Evolutionary conservation across 2,113 vertebrate genomes (phyloP), one percentile per base, ranked within the genome.

Genomic region (Cichladusa arquata): DNA sequence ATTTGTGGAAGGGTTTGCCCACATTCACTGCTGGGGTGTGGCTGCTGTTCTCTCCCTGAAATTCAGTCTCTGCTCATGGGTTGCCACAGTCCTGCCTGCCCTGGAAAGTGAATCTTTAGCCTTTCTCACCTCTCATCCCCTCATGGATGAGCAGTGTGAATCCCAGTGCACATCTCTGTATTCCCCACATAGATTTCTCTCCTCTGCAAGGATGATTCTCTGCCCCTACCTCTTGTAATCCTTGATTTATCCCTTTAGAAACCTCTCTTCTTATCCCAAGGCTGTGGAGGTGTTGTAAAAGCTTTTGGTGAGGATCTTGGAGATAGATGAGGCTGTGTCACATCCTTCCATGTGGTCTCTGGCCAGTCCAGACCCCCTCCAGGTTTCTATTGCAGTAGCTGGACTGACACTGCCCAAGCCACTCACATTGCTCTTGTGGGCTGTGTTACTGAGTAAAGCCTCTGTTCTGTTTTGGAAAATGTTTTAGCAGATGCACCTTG

Each of bases 331-430:
- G 50, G n/a, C 56, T 36, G 24, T 23, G 77, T 31, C 81, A 31
- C 29, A 14, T 53, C 53, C 2, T 0, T 53, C 36, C 42, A 5
- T 0, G 0, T 29, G 28, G 14, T 29, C 10, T 1, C 8, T 66
- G 51, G 25, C 42, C 58, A 11, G 20, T 45, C 33, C 50, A 65
- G 48, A 31, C 15, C 40, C n/a, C 25, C 14, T 57, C 12, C 11
- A 23, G 40, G 20, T 66, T 79, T 78, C 40, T 38, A 38, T 38
- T 84, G 24, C 69, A 53, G 36, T 12, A 40, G 34, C 38, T 71
- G 31, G 13, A 17, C 8, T 34, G 62, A 8, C 38, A 5, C 15
- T 69, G 54, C 54, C 67, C n/a, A 4, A 1, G 48, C 17, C 26
- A 33, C 22, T 85, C 38, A 12, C 11, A 6, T 45, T 73, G 29